Evolutionary conservation across 92 coral and sea anemone species (phyloP), one percentile per base, ranked within the genome.

Genomic region (Blastomussa wellsi): DNA sequence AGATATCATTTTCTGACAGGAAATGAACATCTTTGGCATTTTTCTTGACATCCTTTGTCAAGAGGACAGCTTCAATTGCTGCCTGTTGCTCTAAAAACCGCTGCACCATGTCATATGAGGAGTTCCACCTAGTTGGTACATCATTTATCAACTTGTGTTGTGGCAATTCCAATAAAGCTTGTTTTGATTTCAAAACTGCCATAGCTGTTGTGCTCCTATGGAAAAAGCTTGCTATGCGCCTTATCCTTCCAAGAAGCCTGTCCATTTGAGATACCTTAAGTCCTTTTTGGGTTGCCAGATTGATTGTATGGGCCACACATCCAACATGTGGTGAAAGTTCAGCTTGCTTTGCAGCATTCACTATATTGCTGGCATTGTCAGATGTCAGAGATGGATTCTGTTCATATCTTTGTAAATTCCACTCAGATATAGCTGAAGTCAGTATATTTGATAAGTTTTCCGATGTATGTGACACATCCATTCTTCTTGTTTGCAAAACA

Each of bases 51-150:
- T 87, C 83, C 83, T 74, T 81, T 73, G 83, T 57, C 78, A 84
- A n/a, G 72, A 87, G 82, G 44, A 41, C 83, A 44, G 87, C 84
- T 33, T 65, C 29, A 52, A 88, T 68, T 35, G 79, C 84, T 16
- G 91, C 72, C 66, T 88, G 84, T 67, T 82, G 83, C 82, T 82
- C 87, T 62, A 82, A 65, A 74, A 81, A 88, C 74, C 84, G 62
- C 48, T 72, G 62, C 66, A 88, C 48, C 87, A 77, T 88, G 64
- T 82, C 91, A 65, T 60, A 75, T 7, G 80, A 62, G 64, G 84
- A 66, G 78, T 88, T 88, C 84, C 87, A 88, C 52, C 91, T 82
- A 6, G 87, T 88, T 82, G 91, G 79, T 33, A 82, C 87, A 77
- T 88, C 91, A 73, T 66, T 82, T 39, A 88, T 81, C 83, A 87